phyloP scores from a whole-genome alignment of 2,888 invertebrate species.

The Caenorhabditis auriculariae region DNA sequence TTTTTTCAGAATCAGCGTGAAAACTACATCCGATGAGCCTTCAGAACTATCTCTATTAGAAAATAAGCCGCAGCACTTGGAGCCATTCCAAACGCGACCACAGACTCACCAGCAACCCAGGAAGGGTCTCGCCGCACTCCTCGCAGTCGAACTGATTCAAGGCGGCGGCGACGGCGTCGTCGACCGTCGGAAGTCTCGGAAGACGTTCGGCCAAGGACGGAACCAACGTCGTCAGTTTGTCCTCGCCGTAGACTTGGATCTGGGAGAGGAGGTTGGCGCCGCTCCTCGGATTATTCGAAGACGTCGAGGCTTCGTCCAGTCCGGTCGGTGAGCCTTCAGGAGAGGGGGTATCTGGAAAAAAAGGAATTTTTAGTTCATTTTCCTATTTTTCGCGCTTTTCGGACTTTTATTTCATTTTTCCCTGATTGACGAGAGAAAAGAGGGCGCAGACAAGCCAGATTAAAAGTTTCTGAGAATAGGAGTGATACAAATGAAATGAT shows the following conservation, averaged over 20 bases:
- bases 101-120: slow-evolving; percentile 13
- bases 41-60: background rate
- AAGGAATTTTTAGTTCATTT: too few species aligned
- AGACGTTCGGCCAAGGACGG: slow-evolving; percentile 15
- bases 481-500: too few species aligned
- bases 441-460: too few species aligned
- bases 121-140: slow-evolving; percentile 28
- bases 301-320: background rate
- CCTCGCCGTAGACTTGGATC: slow-evolving; percentile 23
- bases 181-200: slow-evolving; percentile 11
- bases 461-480: too few species aligned
- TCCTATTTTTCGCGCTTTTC: background rate
- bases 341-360: too few species aligned
- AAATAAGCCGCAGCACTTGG: background rate
- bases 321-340: background rate
- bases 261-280: slow-evolving; percentile 22
- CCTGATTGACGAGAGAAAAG: background rate
- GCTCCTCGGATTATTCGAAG: background rate
- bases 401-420: background rate
- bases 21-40: too few species aligned
- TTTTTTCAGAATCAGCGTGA: too few species aligned
- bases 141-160: slow-evolving; percentile 26
- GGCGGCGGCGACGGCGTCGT: slow-evolving; percentile 13
- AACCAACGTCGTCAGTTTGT: slow-evolving; percentile 18
- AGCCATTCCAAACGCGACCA: background rate